Evolutionary conservation across 2,797 vertebrate species (phyloP).

Genomic region (Buphagus erythrorhynchus): DNA sequence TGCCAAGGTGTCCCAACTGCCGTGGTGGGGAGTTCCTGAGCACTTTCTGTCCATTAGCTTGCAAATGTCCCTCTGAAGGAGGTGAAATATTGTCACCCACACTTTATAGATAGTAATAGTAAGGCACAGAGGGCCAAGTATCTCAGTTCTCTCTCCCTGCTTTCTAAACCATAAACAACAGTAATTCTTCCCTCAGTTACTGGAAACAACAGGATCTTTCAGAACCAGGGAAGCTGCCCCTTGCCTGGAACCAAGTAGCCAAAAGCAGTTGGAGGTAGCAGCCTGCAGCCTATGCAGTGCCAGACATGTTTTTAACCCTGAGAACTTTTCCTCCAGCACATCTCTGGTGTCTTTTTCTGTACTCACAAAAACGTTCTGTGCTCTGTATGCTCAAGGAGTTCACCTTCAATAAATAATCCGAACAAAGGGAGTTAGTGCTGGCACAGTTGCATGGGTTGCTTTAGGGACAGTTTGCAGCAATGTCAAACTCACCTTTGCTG

Average conservation of each 20-base stretch:
- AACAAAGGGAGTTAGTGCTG: conserved; percentile 19
- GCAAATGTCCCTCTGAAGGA: neutral
- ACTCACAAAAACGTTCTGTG: neutral
- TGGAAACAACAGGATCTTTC: neutral
- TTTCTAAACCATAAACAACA: neutral
- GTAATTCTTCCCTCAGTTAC: neutral
- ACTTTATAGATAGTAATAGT: neutral
- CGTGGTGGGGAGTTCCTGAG: neutral
- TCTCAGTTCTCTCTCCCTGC: neutral
- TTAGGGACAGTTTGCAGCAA: conserved; percentile 58
- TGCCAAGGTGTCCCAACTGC: neutral
- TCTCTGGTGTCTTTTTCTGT: neutral
- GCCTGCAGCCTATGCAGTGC: neutral
- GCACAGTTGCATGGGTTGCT: neutral
- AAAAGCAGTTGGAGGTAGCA: neutral
- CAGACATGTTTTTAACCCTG: neutral
- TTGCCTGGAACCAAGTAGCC: neutral
- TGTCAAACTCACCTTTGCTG: conserved; percentile 62
- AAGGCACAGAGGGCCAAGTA: neutral
- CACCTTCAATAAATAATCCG: conserved; percentile 36
- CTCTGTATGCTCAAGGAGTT: conserved; percentile 13
- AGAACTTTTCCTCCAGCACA: neutral
- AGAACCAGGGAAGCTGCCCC: neutral
- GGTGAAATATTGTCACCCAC: neutral
- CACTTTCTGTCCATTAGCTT: neutral